Percentiles rank a stretch among this genome's conserved stretches.
These are phyloP conservation scores for Lepidurus apus DNA, from an alignment of 1,140 invertebrate species.

Conservation along the genomic window DNA sequence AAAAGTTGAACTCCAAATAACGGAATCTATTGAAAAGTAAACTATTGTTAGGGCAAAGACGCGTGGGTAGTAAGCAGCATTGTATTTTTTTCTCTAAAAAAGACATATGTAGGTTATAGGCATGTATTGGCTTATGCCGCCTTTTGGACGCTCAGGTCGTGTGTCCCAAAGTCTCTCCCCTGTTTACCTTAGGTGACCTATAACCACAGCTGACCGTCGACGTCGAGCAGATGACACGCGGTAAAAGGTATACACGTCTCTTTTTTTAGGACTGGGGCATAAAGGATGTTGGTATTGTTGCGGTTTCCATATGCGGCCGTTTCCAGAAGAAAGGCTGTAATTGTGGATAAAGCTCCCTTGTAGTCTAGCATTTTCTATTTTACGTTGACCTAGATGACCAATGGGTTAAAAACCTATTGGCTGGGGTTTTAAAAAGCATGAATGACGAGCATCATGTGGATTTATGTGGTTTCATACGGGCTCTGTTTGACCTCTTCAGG, in stretches of 20 bases:
- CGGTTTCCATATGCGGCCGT: slow-evolving; percentile 9
- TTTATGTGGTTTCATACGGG: not conserved
- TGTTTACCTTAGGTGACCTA: not conserved
- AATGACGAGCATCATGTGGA: not conserved
- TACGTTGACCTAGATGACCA: slow-evolving; percentile 10
- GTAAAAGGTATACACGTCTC: not conserved
- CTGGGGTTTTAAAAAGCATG: not conserved
- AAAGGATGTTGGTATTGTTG: slow-evolving; percentile 13
- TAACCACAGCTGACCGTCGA: not conserved
- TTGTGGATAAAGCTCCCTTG: not conserved
- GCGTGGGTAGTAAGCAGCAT: too few species aligned
- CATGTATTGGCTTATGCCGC: too few species aligned
- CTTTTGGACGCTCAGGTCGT: too few species aligned
- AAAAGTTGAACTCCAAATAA: too few species aligned
- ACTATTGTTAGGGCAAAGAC: too few species aligned
- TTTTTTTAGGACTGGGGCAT: not conserved
- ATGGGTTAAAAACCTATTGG: slow-evolving; percentile 15
- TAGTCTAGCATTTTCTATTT: not conserved
- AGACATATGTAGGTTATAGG: too few species aligned
- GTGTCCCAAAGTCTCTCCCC: not conserved
- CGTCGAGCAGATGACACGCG: slow-evolving; percentile 3
- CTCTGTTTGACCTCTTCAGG: not conserved
- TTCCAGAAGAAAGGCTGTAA: not conserved
- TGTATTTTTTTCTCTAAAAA: too few species aligned
- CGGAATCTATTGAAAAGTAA: too few species aligned